Evolutionary conservation across 1,140 invertebrate genomes (phyloP).

Genomic region (Manduca sexta): DNA sequence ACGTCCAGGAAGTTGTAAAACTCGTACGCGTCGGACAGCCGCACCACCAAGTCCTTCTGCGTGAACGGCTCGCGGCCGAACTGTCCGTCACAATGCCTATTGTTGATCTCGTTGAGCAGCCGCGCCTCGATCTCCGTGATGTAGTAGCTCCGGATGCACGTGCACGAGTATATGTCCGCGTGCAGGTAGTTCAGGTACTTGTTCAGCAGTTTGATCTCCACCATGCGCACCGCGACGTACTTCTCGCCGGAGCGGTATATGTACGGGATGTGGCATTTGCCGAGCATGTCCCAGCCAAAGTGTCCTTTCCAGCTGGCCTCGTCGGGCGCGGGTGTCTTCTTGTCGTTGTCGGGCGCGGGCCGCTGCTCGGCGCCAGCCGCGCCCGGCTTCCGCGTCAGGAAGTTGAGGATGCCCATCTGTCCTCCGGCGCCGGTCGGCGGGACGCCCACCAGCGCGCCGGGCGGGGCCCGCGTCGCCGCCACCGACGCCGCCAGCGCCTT

Average conservation of each 20-base stretch:
- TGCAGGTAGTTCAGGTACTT: slow-evolving; percentile 88
- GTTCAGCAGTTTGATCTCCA: slow-evolving; percentile 90
- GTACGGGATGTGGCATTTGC: slow-evolving; percentile 89
- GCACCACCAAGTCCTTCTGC: slow-evolving; percentile 91
- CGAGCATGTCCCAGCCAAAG: slow-evolving; percentile 92
- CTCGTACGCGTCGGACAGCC: slow-evolving; percentile 88
- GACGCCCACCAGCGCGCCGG: slow-evolving; percentile 54
- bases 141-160: slow-evolving; percentile 93
- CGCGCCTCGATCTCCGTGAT: slow-evolving; percentile 93
- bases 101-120: slow-evolving; percentile 94
- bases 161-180: slow-evolving; percentile 89
- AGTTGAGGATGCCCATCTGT: slow-evolving; percentile 77
- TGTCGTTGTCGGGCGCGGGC: slow-evolving; percentile 37
- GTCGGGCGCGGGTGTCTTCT: slow-evolving; percentile 77
- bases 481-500: slow-evolving; percentile 74
- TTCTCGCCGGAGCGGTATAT: slow-evolving; percentile 88
- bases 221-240: slow-evolving; percentile 92
- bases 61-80: slow-evolving; percentile 94
- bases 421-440: slow-evolving; percentile 50
- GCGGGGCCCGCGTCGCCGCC: slow-evolving; percentile 50
- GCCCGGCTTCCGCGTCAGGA: slow-evolving; percentile 69
- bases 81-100: slow-evolving; percentile 91
- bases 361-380: slow-evolving; percentile 43
- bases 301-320: slow-evolving; percentile 87
- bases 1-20: slow-evolving; percentile 93